A percentile compares a stretch with the other conserved stretches of the same genome.
These are phyloP conservation scores for Uria lomvia DNA, from an alignment of 2,113 vertebrate genomes.

Conservation along the genomic window DNA sequence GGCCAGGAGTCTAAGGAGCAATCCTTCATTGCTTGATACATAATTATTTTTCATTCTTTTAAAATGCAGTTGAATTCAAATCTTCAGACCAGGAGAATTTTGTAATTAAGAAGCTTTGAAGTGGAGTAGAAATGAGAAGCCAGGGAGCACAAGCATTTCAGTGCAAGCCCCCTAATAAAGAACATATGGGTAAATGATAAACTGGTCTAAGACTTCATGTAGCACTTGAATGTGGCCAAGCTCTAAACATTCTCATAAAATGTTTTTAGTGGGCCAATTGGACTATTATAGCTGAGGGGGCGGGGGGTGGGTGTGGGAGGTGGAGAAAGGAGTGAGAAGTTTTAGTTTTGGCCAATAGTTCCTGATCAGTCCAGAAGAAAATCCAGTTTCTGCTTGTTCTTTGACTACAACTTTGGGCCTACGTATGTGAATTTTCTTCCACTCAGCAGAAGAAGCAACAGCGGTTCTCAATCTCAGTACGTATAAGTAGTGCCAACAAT, in stretches of 20 bases:
- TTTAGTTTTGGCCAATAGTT: neutral
- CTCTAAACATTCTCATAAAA: neutral
- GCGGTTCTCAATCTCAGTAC: neutral
- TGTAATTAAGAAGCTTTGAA: neutral
- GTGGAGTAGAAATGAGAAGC: neutral
- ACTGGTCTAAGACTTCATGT: neutral
- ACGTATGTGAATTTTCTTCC: neutral
- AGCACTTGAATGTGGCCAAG: neutral
- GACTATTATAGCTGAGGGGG: neutral
- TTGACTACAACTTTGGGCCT: neutral
- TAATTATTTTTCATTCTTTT: neutral
- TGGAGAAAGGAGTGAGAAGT: neutral
- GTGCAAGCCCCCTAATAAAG: neutral
- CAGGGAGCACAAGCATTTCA: neutral
- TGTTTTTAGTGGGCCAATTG: neutral
- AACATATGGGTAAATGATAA: neutral
- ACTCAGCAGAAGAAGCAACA: neutral
- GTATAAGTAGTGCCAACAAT: neutral
- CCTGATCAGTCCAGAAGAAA: neutral
- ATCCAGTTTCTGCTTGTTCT: neutral
- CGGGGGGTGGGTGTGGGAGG: neutral
- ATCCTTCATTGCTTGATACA: neutral
- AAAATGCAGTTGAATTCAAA: neutral
- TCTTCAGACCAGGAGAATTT: neutral
- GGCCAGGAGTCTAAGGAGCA: neutral